These are phyloP conservation scores for Steinernema hermaphroditum DNA, from an alignment of 2,888 invertebrate species.

Conservation along the genomic window DNA sequence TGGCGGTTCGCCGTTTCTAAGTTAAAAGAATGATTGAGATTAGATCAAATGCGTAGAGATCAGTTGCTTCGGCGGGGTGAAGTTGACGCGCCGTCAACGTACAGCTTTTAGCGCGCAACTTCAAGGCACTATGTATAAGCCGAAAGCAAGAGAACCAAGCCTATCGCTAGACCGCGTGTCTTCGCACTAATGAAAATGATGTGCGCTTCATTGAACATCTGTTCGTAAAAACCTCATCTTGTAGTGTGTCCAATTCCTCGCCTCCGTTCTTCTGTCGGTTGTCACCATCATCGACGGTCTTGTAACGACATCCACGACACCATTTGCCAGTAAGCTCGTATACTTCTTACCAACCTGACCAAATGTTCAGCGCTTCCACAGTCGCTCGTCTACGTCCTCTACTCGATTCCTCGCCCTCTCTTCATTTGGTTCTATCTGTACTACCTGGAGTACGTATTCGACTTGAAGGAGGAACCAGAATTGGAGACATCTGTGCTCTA, in stretches of 20 bases:
- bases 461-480: not conserved
- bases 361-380: not conserved
- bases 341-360: not conserved
- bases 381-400: not conserved
- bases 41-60: too few species aligned
- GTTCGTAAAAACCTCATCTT: not conserved
- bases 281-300: not conserved
- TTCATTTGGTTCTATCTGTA: conserved; percentile 19
- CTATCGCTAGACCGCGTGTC: too few species aligned
- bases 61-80: too few species aligned
- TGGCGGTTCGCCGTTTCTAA: too few species aligned
- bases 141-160: too few species aligned
- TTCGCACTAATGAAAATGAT: too few species aligned
- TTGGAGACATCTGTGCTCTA: conserved; percentile 5
- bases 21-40: too few species aligned
- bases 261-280: not conserved
- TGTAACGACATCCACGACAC: not conserved
- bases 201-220: too few species aligned
- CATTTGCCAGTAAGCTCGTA: not conserved
- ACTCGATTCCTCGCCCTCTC: not conserved
- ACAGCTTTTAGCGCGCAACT: too few species aligned
- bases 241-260: conserved; percentile 2
- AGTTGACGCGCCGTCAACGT: too few species aligned
- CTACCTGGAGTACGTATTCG: conserved; percentile 15
- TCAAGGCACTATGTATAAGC: too few species aligned